A percentile compares a stretch with the other conserved stretches of the same genome.
These are phyloP conservation scores for Procambarus clarkii DNA, from an alignment of 1,140 invertebrate species.

Conservation along the genomic window DNA sequence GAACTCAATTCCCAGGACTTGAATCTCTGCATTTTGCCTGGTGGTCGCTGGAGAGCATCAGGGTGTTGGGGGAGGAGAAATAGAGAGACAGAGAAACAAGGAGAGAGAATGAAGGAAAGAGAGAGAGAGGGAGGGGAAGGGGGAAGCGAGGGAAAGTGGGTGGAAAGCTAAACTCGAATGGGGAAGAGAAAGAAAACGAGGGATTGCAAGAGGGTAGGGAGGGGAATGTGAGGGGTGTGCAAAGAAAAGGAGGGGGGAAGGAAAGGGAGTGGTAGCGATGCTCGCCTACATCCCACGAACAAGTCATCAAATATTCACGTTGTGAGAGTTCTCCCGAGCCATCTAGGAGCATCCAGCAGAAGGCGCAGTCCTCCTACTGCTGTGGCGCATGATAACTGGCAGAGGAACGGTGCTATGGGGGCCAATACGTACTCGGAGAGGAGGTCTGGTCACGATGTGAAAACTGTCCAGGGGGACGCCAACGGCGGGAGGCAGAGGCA, in stretches of 20 bases:
- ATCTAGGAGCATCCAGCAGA: slow-evolving; percentile 55
- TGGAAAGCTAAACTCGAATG: no score
- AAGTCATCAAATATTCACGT: slow-evolving; percentile 66
- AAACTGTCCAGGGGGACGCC: slow-evolving; percentile 14
- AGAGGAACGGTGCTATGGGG: slow-evolving; percentile 52
- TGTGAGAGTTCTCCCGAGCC: slow-evolving; percentile 49
- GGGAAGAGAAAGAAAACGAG: slow-evolving; percentile 1
- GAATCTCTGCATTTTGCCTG: slow-evolving; percentile 64
- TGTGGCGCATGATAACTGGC: slow-evolving; percentile 53
- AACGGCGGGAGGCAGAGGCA: neutral
- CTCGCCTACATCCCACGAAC: slow-evolving; percentile 49
- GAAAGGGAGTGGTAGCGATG: slow-evolving; percentile 17
- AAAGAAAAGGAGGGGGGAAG: neutral
- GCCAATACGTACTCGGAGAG: slow-evolving; percentile 36
- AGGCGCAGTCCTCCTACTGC: slow-evolving; percentile 28
- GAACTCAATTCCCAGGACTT: slow-evolving; percentile 53
- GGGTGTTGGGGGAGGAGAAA: neutral
- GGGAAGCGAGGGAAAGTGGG: neutral
- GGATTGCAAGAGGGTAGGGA: neutral
- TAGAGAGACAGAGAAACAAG: neutral
- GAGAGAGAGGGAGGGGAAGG: neutral
- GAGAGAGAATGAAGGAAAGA: neutral
- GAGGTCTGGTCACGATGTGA: slow-evolving; percentile 46
- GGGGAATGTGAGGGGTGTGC: neutral
- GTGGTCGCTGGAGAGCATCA: slow-evolving; percentile 36